Conservation (phyloP, 2,888 invertebrate species). For the Diachrysia chrysitis region DNA sequence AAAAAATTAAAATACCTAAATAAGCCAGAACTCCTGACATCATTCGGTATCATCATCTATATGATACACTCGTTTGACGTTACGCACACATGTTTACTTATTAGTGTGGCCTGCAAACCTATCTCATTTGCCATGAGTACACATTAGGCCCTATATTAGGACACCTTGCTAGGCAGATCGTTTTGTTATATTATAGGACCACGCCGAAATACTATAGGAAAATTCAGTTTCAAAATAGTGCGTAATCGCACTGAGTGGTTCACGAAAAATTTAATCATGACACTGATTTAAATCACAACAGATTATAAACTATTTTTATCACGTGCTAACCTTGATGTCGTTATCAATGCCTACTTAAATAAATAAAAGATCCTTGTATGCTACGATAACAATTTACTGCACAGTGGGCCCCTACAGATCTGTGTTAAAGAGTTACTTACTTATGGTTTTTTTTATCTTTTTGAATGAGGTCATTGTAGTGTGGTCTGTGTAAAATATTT, state of each 20-base stretch:
- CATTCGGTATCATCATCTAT: too few species aligned
- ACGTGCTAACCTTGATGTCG: constrained; percentile 21
- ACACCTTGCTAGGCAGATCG: too few species aligned
- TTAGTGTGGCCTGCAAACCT: too few species aligned
- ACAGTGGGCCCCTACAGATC: neutral
- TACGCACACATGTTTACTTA: too few species aligned
- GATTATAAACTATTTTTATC: constrained; percentile 35
- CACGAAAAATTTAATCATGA: constrained; percentile 15
- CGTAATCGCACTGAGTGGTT: neutral
- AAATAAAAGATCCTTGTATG: constrained; percentile 23
- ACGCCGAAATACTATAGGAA: too few species aligned
- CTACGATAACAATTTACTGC: constrained; percentile 42
- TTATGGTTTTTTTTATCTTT: neutral
- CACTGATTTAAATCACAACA: constrained; percentile 27
- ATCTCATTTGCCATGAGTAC: too few species aligned
- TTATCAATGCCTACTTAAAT: neutral
- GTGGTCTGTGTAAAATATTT: neutral
- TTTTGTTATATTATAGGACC: too few species aligned
- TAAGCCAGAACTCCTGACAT: too few species aligned
- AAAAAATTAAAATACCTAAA: too few species aligned
- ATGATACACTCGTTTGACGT: too few species aligned
- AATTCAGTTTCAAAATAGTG: neutral
- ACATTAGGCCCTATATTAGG: too few species aligned
- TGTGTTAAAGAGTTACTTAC: neutral
- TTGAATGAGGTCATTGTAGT: neutral